Conservation (phyloP, 2,113 vertebrate genomes). For the Mystacornis crossleyi region DNA sequence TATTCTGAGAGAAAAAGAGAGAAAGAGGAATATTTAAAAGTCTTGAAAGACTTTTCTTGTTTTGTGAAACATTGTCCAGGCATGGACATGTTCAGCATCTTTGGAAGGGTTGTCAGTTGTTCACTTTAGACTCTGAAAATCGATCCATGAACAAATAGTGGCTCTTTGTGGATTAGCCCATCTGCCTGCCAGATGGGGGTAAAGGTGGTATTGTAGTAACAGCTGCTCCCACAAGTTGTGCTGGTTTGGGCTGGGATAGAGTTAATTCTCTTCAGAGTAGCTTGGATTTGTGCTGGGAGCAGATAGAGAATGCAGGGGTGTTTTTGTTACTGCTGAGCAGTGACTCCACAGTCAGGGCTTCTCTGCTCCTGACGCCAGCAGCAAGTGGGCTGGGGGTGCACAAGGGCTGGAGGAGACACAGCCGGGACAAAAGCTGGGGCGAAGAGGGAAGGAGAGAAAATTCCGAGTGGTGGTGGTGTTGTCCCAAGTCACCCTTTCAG, state of each 20-base stretch:
- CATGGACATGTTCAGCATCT: background rate
- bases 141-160: constrained; percentile 44
- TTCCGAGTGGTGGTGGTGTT: background rate
- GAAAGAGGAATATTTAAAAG: background rate
- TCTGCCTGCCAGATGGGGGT: constrained; percentile 56
- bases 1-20: background rate
- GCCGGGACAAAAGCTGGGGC: background rate
- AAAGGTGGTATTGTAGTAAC: background rate
- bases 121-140: constrained; percentile 29
- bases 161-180: constrained; percentile 57
- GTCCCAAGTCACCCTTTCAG: background rate
- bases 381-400: background rate
- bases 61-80: constrained; percentile 7
- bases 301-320: background rate
- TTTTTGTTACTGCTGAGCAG: background rate
- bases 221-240: constrained; percentile 29
- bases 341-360: background rate
- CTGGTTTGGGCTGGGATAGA: background rate
- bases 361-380: background rate
- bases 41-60: background rate
- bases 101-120: constrained; percentile 31
- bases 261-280: background rate
- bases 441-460: too few relatives aligned
- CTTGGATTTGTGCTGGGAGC: background rate
- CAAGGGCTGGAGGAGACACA: background rate